phyloP scores from a whole-genome alignment of 1,140 invertebrate species.

The Acromyrmex heyeri region DNA sequence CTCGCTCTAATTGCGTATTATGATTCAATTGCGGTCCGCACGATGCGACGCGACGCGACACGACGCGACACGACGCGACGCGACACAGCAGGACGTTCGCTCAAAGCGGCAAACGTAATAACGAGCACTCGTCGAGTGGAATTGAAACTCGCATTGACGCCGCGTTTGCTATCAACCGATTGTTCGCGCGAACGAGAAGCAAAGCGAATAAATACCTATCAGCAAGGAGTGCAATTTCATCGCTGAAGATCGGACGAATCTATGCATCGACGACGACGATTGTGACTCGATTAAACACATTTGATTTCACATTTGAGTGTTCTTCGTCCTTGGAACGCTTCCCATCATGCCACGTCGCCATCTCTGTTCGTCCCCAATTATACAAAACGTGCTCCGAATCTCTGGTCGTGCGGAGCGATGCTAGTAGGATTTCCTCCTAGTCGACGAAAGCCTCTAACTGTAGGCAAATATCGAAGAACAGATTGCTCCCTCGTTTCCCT shows the following conservation, averaged over 20 bases:
- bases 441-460: conserved; percentile 30
- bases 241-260: background rate
- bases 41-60: background rate
- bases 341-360: background rate
- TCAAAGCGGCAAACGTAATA: conserved; percentile 41
- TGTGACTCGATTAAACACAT: conserved; percentile 14
- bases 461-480: conserved; percentile 66
- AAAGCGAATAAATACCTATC: background rate
- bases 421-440: conserved; percentile 37
- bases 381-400: background rate
- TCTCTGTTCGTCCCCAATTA: background rate
- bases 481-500: conserved; percentile 63
- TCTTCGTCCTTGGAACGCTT: background rate
- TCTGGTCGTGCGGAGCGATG: background rate
- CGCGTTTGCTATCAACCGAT: background rate
- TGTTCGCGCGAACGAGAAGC: background rate
- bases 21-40: conserved; percentile 32
- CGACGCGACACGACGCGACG: background rate
- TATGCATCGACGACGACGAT: background rate
- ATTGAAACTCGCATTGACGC: background rate
- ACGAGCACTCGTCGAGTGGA: background rate
- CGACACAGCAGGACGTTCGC: background rate
- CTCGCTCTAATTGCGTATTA: conserved; percentile 65
- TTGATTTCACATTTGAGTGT: background rate
- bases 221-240: background rate